phyloP scores from a whole-genome alignment of 1,140 invertebrate species.

The Chlorops oryzae region DNA sequence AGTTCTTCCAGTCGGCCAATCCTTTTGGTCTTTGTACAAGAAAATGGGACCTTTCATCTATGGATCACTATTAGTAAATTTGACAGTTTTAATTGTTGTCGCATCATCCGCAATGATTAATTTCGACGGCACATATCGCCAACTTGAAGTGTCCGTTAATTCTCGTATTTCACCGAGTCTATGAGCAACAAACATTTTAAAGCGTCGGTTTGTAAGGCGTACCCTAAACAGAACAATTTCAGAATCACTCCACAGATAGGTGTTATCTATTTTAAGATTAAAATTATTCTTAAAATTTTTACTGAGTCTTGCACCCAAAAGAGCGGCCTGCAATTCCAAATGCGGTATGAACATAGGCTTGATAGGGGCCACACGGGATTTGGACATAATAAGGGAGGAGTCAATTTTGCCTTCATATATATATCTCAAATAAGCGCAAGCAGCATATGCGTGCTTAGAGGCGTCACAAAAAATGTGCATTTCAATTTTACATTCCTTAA shows the following conservation, averaged over 20 bases:
- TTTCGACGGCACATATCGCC: slow-evolving; percentile 24
- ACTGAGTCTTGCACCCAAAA: not conserved
- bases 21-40: not conserved
- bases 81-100: slow-evolving; percentile 21
- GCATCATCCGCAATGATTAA: slow-evolving; percentile 29
- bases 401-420: not conserved
- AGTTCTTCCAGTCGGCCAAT: slow-evolving; percentile 8
- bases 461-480: no score
- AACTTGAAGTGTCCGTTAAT: slow-evolving; percentile 21
- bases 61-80: slow-evolving; percentile 7
- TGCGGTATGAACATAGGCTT: slow-evolving; percentile 11
- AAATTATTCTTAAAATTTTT: slow-evolving; percentile 3
- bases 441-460: no score
- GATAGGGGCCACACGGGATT: slow-evolving; percentile 8
- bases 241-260: slow-evolving; percentile 2
- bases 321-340: no score
- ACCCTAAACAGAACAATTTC: slow-evolving; percentile 10
- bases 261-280: not conserved
- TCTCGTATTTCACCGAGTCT: slow-evolving; percentile 27
- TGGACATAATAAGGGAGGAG: not conserved
- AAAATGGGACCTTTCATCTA: slow-evolving; percentile 12
- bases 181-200: slow-evolving; percentile 25
- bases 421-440: slow-evolving; percentile 9
- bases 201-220: slow-evolving; percentile 3
- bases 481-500: slow-evolving; percentile 8